These are phyloP conservation scores for Hippocampus guttulatus DNA, from an alignment of 2,113 vertebrate genomes.

Conservation along the genomic window DNA sequence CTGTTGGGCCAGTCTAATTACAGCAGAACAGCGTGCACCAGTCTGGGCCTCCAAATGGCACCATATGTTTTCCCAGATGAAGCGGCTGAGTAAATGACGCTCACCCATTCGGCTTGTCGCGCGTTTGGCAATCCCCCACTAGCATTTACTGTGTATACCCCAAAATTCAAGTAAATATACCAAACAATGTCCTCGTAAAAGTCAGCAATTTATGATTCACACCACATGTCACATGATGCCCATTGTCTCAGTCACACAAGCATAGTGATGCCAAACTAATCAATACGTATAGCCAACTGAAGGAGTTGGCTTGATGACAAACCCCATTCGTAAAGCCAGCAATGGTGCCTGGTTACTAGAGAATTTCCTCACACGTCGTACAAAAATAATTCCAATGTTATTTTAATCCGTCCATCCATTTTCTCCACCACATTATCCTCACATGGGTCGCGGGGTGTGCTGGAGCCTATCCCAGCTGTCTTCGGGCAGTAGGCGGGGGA, in stretches of 20 bases:
- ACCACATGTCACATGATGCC: conserved; percentile 1
- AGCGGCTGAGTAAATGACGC: conserved; percentile 76
- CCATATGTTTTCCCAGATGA: conserved; percentile 93
- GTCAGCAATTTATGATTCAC: conserved; percentile 55
- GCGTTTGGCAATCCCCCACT: conserved; percentile 70
- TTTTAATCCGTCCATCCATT: too few relatives aligned
- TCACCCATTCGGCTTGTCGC: conserved; percentile 73
- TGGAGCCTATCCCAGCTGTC: too few relatives aligned
- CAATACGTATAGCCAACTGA: neutral
- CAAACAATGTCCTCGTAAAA: conserved; percentile 57
- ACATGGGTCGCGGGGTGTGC: too few relatives aligned
- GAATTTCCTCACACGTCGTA: too few relatives aligned
- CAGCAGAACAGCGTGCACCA: conserved; percentile 88
- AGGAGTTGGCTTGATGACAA: too few relatives aligned
- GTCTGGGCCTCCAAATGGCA: conserved; percentile 89
- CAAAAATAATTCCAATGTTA: too few relatives aligned
- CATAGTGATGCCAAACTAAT: conserved; percentile 20
- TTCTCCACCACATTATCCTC: too few relatives aligned
- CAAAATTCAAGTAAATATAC: conserved; percentile 45
- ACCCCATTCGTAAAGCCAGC: too few relatives aligned
- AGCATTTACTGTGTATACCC: conserved; percentile 62
- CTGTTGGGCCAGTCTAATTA: conserved; percentile 89
- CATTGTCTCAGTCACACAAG: conserved; percentile 25
- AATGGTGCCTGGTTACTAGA: too few relatives aligned
- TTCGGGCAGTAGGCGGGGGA: too few relatives aligned